These are phyloP conservation scores for Petrolisthes cinctipes DNA, from an alignment of 2,888 invertebrate species.

Conservation along the genomic window DNA sequence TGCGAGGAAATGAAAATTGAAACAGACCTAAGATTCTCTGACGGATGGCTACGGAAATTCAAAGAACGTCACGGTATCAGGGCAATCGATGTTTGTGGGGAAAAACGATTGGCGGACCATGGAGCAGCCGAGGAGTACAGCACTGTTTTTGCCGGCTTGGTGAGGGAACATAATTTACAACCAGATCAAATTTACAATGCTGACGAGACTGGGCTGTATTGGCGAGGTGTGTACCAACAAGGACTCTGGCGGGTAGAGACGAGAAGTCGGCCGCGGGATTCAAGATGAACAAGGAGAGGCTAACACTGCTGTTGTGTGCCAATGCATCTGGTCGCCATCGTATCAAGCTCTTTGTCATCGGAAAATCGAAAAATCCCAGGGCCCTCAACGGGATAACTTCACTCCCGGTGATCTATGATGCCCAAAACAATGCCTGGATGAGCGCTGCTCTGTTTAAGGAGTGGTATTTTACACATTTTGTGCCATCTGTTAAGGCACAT, in stretches of 20 bases:
- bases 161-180: too few relatives aligned
- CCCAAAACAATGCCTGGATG: slow-evolving; percentile 5
- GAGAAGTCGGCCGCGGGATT: background rate
- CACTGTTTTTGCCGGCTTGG: too few relatives aligned
- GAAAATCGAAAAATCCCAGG: background rate
- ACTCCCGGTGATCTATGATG: background rate
- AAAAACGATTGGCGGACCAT: too few relatives aligned
- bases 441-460: background rate
- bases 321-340: background rate
- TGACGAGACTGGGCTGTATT: background rate
- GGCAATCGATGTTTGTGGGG: too few relatives aligned
- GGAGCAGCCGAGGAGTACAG: too few relatives aligned
- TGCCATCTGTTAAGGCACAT: slow-evolving; percentile 6
- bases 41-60: too few relatives aligned
- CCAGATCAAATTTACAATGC: too few relatives aligned
- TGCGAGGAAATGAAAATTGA: too few relatives aligned
- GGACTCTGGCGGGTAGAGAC: background rate
- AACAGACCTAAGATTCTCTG: too few relatives aligned
- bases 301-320: background rate
- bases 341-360: background rate
- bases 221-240: background rate
- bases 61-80: too few relatives aligned
- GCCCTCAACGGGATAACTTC: background rate
- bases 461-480: slow-evolving; percentile 2
- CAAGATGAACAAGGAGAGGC: background rate